These are phyloP conservation scores for Stratiomys singularior DNA, from an alignment of 2,888 invertebrate species.

Conservation along the genomic window DNA sequence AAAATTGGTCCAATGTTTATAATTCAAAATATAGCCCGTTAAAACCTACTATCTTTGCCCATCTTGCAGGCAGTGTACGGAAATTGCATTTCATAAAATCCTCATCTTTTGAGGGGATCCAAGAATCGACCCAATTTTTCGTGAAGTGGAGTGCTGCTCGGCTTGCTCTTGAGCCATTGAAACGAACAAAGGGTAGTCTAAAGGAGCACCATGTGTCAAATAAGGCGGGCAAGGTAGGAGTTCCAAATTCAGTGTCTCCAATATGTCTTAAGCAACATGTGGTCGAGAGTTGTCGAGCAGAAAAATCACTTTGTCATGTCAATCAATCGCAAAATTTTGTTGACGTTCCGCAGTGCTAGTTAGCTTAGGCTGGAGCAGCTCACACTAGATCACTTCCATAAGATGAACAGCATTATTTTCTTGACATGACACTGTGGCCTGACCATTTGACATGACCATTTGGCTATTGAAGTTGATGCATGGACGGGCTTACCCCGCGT, in stretches of 20 bases:
- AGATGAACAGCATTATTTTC: no score
- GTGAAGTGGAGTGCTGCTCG: not conserved
- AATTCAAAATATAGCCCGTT: not conserved
- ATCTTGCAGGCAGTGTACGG: constrained; percentile 9
- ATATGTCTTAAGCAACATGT: not conserved
- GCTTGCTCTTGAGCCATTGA: constrained; percentile 4
- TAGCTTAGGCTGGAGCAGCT: no score
- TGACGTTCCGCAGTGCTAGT: no score
- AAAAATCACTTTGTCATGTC: no score
- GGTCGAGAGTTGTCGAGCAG: not conserved
- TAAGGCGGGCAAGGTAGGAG: no score
- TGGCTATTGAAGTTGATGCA: no score
- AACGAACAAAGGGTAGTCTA: not conserved
- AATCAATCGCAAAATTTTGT: no score
- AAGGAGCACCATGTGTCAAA: not conserved
- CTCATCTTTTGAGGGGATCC: not conserved
- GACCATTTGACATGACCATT: no score
- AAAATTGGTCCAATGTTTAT: not conserved
- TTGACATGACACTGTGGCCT: no score
- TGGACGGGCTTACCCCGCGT: no score
- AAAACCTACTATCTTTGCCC: not conserved
- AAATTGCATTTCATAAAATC: not conserved
- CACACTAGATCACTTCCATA: no score
- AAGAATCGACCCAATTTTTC: constrained; percentile 4
- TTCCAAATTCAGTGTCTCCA: no score